Conservation (phyloP, 23 tunicate genomes). For the Halocynthia roretzi region DNA sequence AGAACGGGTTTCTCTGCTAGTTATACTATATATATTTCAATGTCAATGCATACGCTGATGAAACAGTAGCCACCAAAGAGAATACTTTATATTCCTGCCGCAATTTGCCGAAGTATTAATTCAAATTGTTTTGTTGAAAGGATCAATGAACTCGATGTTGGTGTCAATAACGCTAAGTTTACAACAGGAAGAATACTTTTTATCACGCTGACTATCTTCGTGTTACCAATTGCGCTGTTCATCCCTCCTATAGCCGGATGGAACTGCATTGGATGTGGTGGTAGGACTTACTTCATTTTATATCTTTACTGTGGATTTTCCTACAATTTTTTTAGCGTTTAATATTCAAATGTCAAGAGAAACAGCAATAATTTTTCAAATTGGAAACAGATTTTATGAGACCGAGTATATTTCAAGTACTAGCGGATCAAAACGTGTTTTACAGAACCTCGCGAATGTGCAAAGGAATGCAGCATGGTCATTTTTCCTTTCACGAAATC, state of each 20-base stretch:
- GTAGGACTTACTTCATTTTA: constrained; percentile 14
- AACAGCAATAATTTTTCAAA: too few species aligned
- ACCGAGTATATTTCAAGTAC: too few species aligned
- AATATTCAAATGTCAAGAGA: too few species aligned
- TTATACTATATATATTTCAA: too few species aligned
- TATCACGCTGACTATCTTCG: constrained; percentile 30
- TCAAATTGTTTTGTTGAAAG: not conserved
- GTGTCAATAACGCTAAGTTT: constrained; percentile 12
- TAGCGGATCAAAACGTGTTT: not conserved
- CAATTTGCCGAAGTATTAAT: too few species aligned
- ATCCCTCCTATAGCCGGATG: constrained; percentile 83
- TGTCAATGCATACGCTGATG: too few species aligned
- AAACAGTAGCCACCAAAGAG: too few species aligned
- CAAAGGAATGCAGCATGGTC: constrained; percentile 29
- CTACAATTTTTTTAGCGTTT: too few species aligned
- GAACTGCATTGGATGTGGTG: constrained; percentile 53
- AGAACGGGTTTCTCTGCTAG: too few species aligned
- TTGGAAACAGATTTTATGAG: too few species aligned
- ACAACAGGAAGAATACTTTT: constrained; percentile 14
- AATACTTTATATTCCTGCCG: too few species aligned
- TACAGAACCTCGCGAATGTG: constrained; percentile 32
- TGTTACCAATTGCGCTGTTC: constrained; percentile 36
- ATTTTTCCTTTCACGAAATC: constrained; percentile 71
- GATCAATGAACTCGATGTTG: constrained; percentile 14
- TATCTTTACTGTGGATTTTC: too few species aligned